These are phyloP conservation scores for Ganaspis brasiliensis DNA, from an alignment of 2,888 invertebrate genomes.

Conservation along the genomic window DNA sequence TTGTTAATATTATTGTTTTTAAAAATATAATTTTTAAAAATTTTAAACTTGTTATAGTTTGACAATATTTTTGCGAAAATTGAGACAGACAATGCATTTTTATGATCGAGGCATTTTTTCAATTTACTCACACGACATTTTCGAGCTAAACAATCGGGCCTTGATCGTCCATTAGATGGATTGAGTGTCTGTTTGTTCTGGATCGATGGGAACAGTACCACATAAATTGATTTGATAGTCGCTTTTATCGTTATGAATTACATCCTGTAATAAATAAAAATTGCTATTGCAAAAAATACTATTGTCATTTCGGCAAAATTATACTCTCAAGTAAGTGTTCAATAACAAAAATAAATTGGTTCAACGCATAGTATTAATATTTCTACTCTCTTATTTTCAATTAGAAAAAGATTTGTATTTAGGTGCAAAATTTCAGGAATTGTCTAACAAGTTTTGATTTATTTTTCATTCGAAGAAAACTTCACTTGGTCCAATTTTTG, in stretches of 20 bases:
- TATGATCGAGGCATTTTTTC: background rate
- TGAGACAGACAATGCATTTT: background rate
- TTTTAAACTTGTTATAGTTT: too few relatives aligned
- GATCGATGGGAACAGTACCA: conserved; percentile 46
- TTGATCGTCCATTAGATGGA: conserved; percentile 74
- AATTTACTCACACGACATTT: background rate
- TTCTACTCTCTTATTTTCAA: too few relatives aligned
- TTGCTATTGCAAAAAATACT: background rate
- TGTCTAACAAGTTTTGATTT: too few relatives aligned
- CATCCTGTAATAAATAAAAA: conserved; percentile 32
- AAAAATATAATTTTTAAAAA: too few relatives aligned
- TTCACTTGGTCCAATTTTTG: too few relatives aligned
- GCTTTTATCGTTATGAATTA: conserved; percentile 28
- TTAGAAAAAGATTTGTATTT: too few relatives aligned
- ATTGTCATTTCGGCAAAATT: background rate
- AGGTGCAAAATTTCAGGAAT: too few relatives aligned
- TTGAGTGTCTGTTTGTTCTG: conserved; percentile 56
- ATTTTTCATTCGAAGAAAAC: too few relatives aligned
- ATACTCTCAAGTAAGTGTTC: too few relatives aligned
- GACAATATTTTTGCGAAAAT: background rate
- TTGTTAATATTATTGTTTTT: too few relatives aligned
- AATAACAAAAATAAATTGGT: too few relatives aligned
- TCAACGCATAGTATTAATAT: too few relatives aligned
- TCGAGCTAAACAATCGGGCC: conserved; percentile 73
- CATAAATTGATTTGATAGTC: conserved; percentile 38